A percentile compares a stretch with the other conserved stretches of the same genome.
These are phyloP conservation scores for Meiosimyza platycephala DNA, from an alignment of 2,888 invertebrate genomes.

Conservation along the genomic window DNA sequence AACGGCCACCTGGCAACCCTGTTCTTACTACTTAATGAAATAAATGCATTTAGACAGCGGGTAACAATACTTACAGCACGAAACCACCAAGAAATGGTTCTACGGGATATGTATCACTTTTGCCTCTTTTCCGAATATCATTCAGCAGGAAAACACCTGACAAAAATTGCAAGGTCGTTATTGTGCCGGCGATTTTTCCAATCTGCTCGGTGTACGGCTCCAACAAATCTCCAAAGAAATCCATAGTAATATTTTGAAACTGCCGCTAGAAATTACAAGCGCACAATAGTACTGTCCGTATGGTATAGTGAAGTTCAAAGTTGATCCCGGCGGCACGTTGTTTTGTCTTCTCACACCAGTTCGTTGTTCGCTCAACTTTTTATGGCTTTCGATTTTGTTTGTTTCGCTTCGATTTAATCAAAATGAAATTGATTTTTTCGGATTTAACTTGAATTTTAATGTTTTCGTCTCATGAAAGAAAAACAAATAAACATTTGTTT, in stretches of 20 bases:
- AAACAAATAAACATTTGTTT: neutral
- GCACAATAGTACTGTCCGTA: neutral
- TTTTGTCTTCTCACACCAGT: neutral
- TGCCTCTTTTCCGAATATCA: slow-evolving; percentile 78
- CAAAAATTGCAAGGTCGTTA: slow-evolving; percentile 86
- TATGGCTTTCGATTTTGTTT: neutral
- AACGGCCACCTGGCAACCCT: no score
- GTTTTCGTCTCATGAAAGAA: neutral
- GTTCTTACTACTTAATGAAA: neutral
- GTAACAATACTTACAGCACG: slow-evolving; percentile 75
- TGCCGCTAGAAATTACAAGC: neutral
- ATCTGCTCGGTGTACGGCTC: slow-evolving; percentile 59
- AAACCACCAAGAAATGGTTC: slow-evolving; percentile 82
- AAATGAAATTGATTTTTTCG: neutral
- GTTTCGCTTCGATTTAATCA: neutral
- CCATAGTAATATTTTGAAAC: slow-evolving; percentile 49
- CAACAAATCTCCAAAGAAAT: slow-evolving; percentile 58
- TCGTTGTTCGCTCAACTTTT: neutral
- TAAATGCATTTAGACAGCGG: neutral
- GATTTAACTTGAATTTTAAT: neutral
- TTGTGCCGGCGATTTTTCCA: slow-evolving; percentile 76
- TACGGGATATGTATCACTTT: slow-evolving; percentile 74
- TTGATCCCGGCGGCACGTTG: neutral
- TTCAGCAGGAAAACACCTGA: slow-evolving; percentile 81
- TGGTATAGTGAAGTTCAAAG: neutral